These are phyloP conservation scores for Pseudoatta argentina DNA, from an alignment of 1,140 invertebrate species.

Conservation along the genomic window DNA sequence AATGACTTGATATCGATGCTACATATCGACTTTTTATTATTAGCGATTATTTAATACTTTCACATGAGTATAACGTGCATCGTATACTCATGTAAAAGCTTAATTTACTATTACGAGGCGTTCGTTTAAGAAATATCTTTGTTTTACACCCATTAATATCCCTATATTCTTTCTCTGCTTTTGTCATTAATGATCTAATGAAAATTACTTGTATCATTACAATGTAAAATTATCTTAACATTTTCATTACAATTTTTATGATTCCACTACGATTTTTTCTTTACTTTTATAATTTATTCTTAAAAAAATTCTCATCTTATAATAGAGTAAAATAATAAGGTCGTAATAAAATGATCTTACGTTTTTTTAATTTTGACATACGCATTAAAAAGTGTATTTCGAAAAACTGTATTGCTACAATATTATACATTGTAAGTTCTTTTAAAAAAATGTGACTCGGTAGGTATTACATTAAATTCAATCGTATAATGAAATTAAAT, in stretches of 20 bases:
- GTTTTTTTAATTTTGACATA: background rate
- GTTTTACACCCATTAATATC: background rate
- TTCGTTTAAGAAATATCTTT: background rate
- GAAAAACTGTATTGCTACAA: background rate
- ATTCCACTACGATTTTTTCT: background rate
- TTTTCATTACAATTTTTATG: background rate
- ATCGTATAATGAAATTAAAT: background rate
- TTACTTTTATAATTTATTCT: background rate
- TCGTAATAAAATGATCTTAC: background rate
- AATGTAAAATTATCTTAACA: background rate
- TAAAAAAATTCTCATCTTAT: background rate
- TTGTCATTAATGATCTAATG: background rate
- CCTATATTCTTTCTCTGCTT: background rate
- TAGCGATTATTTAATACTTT: background rate
- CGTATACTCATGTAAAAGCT: background rate
- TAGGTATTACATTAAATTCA: background rate
- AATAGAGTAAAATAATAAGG: background rate
- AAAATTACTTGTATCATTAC: background rate
- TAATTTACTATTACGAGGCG: slow-evolving; percentile 13
- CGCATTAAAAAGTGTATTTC: background rate
- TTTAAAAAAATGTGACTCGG: background rate
- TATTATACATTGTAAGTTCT: background rate
- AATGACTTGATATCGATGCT: slow-evolving; percentile 8
- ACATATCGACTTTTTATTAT: background rate
- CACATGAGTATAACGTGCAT: too few relatives aligned